These are phyloP conservation scores for Amazona guildingii DNA, from an alignment of 2,113 vertebrate species.

Conservation along the genomic window DNA sequence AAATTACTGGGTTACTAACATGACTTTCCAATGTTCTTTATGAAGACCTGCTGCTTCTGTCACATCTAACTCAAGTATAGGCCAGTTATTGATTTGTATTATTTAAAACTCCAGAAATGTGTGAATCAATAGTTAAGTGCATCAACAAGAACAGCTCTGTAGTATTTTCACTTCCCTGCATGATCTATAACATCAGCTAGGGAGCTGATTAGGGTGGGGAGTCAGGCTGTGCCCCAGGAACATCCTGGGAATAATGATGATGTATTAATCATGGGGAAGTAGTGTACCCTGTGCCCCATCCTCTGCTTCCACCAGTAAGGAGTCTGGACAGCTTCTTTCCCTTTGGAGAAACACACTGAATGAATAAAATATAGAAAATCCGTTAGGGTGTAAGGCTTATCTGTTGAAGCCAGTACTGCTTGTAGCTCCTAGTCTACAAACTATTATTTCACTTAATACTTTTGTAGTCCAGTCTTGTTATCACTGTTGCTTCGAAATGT, in stretches of 20 bases:
- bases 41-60: neutral
- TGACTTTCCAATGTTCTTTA: neutral
- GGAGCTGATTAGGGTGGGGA: neutral
- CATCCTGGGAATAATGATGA: neutral
- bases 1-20: neutral
- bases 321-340: neutral
- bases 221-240: neutral
- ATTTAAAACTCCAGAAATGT: neutral
- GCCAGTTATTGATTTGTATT: neutral
- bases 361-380: neutral
- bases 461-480: neutral
- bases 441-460: neutral
- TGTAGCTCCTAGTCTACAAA: neutral
- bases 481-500: neutral
- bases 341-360: neutral
- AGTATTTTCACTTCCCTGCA: neutral
- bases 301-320: neutral
- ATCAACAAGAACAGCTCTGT: neutral
- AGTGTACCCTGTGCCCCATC: accelerated
- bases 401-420: neutral
- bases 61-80: neutral
- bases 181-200: neutral
- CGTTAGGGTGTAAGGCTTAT: no score
- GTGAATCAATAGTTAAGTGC: neutral
- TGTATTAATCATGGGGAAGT: no score